Percentiles rank a stretch among this genome's conserved stretches.
Evolutionary conservation across 2,888 invertebrate genomes (phyloP).

Genomic region (Orgyia antiqua): DNA sequence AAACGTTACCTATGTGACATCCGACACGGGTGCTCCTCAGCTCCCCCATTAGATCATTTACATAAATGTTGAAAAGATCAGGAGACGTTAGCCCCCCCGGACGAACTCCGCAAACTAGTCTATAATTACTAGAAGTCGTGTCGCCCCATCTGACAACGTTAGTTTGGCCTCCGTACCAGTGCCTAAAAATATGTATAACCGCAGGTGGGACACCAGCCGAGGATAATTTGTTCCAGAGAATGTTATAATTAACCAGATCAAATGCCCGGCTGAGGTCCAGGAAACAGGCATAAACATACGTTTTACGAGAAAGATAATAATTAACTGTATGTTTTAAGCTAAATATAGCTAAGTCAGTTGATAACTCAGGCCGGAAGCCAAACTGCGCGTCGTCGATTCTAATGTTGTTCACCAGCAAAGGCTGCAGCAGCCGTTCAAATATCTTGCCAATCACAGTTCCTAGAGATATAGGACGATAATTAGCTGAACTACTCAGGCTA

Average conservation of each 20-base stretch:
- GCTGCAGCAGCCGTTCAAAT: slow-evolving; percentile 2
- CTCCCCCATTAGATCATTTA: slow-evolving; percentile 6
- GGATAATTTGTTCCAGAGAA: slow-evolving; percentile 11
- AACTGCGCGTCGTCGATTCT: slow-evolving; percentile 8
- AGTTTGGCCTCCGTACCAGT: slow-evolving; percentile 6
- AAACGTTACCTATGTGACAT: slow-evolving; percentile 3
- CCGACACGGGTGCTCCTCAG: slow-evolving; percentile 8
- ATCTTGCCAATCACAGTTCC: slow-evolving; percentile 8
- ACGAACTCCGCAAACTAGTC: slow-evolving; percentile 13
- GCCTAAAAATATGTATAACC: slow-evolving; percentile 1
- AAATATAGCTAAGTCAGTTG: slow-evolving; percentile 12
- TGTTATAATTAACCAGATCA: slow-evolving; percentile 12
- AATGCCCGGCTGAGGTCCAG: slow-evolving; percentile 3
- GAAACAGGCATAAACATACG: not conserved
- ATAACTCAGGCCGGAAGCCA: slow-evolving; percentile 6
- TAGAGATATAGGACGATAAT: slow-evolving; percentile 9
- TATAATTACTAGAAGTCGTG: slow-evolving; percentile 5
- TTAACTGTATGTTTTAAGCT: not conserved
- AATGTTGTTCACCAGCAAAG: not conserved
- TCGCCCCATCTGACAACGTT: slow-evolving; percentile 5
- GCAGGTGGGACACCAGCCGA: not conserved
- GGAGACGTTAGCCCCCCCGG: slow-evolving; percentile 9
- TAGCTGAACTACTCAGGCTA: slow-evolving; percentile 1
- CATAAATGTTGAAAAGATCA: slow-evolving; percentile 7
- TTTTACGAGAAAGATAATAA: not conserved